Percentiles rank a stretch among this genome's conserved stretches.
These are phyloP conservation scores for Drosophila affinis DNA, from an alignment of 2,888 invertebrate species.

Conservation along the genomic window DNA sequence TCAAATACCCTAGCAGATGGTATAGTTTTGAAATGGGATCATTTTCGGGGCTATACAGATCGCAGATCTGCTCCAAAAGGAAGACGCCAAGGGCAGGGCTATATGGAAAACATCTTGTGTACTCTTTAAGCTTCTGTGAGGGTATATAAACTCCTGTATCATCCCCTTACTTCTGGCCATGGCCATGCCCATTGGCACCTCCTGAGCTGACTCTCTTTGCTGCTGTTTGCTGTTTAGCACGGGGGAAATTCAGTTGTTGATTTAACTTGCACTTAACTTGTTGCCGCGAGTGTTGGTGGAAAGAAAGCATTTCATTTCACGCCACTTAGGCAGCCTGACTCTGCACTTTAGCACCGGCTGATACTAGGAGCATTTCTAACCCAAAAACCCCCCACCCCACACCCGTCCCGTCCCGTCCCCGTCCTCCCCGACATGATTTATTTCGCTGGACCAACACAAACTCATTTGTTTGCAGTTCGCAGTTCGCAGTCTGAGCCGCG, in stretches of 20 bases:
- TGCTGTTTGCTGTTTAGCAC: constrained; percentile 38
- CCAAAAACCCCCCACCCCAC: not conserved
- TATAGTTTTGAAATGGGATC: not conserved
- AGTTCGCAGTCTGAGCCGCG: constrained; percentile 31
- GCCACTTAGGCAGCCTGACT: constrained; percentile 47
- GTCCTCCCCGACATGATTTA: constrained; percentile 59
- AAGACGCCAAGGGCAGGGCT: too few species aligned
- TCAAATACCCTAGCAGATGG: not conserved
- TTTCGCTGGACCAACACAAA: constrained; percentile 64
- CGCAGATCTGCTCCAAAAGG: too few species aligned
- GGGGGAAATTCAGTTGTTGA: constrained; percentile 56
- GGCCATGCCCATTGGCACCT: constrained; percentile 8
- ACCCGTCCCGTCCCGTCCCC: too few species aligned
- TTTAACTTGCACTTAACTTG: constrained; percentile 59
- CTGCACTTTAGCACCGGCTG: constrained; percentile 43
- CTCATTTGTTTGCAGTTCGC: constrained; percentile 69
- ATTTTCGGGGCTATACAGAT: not conserved
- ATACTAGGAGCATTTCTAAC: constrained; percentile 11
- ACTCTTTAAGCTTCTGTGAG: not conserved
- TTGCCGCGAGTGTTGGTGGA: constrained; percentile 43
- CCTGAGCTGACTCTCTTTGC: constrained; percentile 1
- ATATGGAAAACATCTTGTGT: too few species aligned
- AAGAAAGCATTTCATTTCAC: constrained; percentile 45
- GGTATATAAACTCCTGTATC: not conserved
- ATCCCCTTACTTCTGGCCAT: constrained; percentile 17